Base-by-base conservation (phyloP, 2,113 vertebrate species). In the Rostratula benghalensis region DNA sequence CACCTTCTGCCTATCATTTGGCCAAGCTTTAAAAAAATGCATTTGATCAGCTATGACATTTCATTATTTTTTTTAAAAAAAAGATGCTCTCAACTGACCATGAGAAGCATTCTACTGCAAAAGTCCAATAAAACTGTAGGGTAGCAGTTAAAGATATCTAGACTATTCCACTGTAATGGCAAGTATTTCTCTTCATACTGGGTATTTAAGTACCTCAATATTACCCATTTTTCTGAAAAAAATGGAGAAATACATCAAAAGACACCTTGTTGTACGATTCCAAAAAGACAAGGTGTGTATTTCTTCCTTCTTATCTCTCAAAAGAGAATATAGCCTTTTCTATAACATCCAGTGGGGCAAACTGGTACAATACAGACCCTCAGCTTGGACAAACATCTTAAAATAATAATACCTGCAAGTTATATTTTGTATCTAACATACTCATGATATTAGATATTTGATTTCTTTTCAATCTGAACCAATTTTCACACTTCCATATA, bases 141-240 rank as follows among this genome's bases (percentile, higher is more conserved):
- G 20, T 5, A 61, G 67, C 24, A 76, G 31, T 63, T 86, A 70
- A 56, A 89, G 70, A 21, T 31, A 68, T n/a, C 51, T 74, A 59
- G 82, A 84, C 73, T 79, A 75, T 35, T 83, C 48, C 64, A 46
- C 41, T 81, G 48, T 92, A 89, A 83, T 67, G 41, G 61, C 85
- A 95, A 61, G 39, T 37, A 86, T 69, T 86, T 85, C 64, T 68
- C 77, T 70, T 85, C 75, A 81, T 23, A 51, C 18, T 83, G 43
- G 21, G 35, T 63, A 87, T 91, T 86, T 78, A 77, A 56, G 73
- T 68, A 79, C 57, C 50, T 75, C 85, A 57, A 82, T 78, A 78
- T 82, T 94, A 94, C 48, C 80, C 80, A 71, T 30, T 86, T 76
- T 83, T 89, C 80, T 70, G 63, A 65, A 91, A 83, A 45, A 46